These are phyloP conservation scores for Drosophila merina DNA, from an alignment of 2,888 invertebrate genomes.

Conservation along the genomic window DNA sequence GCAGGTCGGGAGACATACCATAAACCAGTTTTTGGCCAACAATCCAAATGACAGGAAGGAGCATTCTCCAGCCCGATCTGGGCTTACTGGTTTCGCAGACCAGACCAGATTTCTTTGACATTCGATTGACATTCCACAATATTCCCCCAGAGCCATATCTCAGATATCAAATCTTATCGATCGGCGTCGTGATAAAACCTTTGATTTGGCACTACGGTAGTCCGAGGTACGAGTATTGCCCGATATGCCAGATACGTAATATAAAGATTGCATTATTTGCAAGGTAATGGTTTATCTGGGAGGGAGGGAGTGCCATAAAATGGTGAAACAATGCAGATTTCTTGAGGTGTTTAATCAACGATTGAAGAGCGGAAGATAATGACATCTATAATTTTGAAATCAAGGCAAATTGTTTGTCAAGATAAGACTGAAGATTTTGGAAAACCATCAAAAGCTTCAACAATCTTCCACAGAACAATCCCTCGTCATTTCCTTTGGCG, in stretches of 20 bases:
- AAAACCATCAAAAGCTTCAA: background rate
- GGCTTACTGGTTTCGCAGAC: background rate
- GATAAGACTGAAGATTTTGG: background rate
- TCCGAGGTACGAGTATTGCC: constrained; percentile 9
- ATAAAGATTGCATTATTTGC: constrained; percentile 5
- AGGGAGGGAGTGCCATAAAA: background rate
- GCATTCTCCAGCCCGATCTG: background rate
- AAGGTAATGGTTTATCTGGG: background rate
- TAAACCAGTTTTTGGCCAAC: constrained; percentile 38
- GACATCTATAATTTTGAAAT: background rate
- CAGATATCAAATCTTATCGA: constrained; percentile 55
- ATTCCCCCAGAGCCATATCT: constrained; percentile 28
- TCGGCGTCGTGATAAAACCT: constrained; percentile 33
- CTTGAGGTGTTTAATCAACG: background rate
- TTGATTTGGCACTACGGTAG: constrained; percentile 34
- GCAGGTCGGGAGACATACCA: constrained; percentile 16
- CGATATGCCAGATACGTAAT: constrained; percentile 7
- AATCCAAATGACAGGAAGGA: constrained; percentile 34
- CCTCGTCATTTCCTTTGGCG: constrained; percentile 46
- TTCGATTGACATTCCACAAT: constrained; percentile 27
- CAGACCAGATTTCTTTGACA: constrained; percentile 12
- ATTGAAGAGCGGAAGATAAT: background rate
- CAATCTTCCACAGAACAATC: constrained; percentile 9
- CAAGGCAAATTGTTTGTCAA: background rate
- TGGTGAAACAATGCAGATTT: background rate